Percentiles rank a stretch among this genome's conserved stretches.
phyloP scores from a whole-genome alignment of 2,113 vertebrate species.

The Dendropsophus ebraccatus region DNA sequence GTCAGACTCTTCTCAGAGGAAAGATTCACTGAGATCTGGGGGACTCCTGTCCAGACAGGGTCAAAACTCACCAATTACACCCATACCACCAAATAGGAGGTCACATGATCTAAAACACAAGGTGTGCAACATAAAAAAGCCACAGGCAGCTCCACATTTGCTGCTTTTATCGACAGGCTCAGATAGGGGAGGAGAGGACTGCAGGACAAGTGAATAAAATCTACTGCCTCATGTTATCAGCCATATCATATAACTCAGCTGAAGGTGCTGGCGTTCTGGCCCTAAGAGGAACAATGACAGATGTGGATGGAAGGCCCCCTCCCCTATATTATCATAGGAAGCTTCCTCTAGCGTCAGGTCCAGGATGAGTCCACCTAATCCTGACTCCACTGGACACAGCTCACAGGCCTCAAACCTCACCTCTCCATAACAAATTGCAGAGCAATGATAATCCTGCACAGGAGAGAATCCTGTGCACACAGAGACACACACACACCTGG shows the following conservation, averaged over 20 bases:
- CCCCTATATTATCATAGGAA: not conserved
- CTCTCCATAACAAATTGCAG: no score
- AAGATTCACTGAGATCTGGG: not conserved
- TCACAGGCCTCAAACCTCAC: no score
- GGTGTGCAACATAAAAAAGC: not conserved
- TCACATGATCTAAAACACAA: not conserved
- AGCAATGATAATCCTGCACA: no score
- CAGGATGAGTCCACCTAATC: not conserved
- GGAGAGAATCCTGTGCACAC: no score
- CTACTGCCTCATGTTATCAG: no score
- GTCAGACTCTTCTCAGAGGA: not conserved
- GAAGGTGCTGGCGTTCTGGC: no score
- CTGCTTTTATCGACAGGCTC: not conserved
- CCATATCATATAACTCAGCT: no score
- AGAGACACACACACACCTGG: no score
- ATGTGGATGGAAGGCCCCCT: no score
- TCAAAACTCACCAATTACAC: not conserved
- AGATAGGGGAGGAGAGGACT: not conserved
- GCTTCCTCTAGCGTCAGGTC: not conserved
- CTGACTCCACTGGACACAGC: not conserved
- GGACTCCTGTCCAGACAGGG: not conserved
- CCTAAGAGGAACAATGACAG: no score
- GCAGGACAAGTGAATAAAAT: no score
- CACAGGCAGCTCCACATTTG: no score
- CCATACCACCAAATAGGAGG: not conserved